Base-by-base conservation (phyloP, 2,888 invertebrate genomes). In the Lepidonotus clava region DNA sequence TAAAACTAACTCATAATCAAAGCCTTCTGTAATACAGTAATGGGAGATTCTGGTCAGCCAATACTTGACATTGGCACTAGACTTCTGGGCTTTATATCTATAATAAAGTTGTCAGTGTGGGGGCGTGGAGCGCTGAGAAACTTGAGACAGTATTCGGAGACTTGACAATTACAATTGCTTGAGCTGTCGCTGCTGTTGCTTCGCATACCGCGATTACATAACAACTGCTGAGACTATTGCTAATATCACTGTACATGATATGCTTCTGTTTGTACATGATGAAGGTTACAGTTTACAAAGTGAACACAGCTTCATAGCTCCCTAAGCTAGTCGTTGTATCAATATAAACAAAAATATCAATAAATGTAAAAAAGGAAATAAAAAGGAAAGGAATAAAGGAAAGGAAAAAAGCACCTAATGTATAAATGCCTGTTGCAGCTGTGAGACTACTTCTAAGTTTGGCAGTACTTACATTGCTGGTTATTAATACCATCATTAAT, bases 171-270 rank as follows among this genome's bases (percentile, higher is more conserved):
- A n/a, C n/a, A n/a, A 61, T 61, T 61, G 61, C 61, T 61, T 61
- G 61, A 61, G 61, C 61, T 61, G 28, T 32, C 5, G 11, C 61
- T 28, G 61, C 61, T 61, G 61, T 61, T 53, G n/a, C 21, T 53
- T n/a, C 21, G 18, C n/a, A 18, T 53, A 53, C 2, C n/a, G n/a
- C 21, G 18, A 53, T 24, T 61, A 28, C n/a, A 32, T 61, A 61
- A 32, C 61, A 28, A 8, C 24, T 4, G 61, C 24, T 61, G 28
- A 61, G n/a, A n/a, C 61, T 76, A 76, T 46, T 80, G 80, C 80
- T 80, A 46, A 80, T 41, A 32, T 80, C 46, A 24, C 80, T 80
- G 80, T 80, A 80, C 80, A 80, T 80, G 80, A 80, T 80, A 80
- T 80, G 80, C 80, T 80, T 71, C 80, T 32, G 46, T 21, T 80